Evolutionary conservation across 2,888 invertebrate species (phyloP).

Genomic region (Drosophila siamana): DNA sequence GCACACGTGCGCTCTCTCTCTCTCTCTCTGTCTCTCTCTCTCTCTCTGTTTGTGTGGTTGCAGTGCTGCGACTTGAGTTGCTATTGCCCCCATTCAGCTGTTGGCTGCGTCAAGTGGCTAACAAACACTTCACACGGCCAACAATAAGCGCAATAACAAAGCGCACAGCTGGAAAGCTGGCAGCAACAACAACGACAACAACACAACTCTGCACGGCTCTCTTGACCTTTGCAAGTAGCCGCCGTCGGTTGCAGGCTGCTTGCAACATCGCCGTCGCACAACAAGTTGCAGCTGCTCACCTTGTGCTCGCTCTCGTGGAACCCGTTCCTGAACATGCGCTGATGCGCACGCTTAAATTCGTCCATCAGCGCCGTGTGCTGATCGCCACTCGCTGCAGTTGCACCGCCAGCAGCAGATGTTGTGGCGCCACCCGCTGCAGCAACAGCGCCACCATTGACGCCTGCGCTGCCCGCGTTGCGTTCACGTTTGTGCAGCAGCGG

Average conservation of each 20-base stretch:
- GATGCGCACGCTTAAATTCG: conserved; percentile 95
- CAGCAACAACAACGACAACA: conserved; percentile 14
- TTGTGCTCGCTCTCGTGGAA: conserved; percentile 84
- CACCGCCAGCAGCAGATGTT: conserved; percentile 19
- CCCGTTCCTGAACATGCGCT: conserved; percentile 91
- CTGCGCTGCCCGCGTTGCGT: conserved; percentile 86
- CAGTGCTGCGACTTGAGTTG: neutral
- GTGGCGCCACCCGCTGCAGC: conserved; percentile 24
- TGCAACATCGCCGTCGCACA: conserved; percentile 33
- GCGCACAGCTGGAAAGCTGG: conserved; percentile 10
- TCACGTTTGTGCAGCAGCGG: conserved; percentile 74
- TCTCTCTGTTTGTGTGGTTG: conserved; percentile 3
- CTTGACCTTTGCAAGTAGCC: conserved; percentile 70
- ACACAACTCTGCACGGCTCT: conserved; percentile 39
- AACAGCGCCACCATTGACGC: no score
- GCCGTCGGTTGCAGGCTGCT: conserved; percentile 8
- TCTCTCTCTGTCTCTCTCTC: conserved; percentile 1
- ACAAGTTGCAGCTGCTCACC: conserved; percentile 68
- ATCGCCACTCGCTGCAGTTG: conserved; percentile 84
- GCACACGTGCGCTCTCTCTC: neutral
- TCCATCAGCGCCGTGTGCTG: conserved; percentile 92
- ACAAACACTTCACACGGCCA: conserved; percentile 54
- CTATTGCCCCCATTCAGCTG: conserved; percentile 49
- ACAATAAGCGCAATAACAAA: conserved; percentile 35
- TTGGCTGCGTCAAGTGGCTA: conserved; percentile 41